Evolutionary conservation across 1,140 invertebrate species (phyloP), one percentile per base, ranked within the genome.

Genomic region (Drosophila busckii): DNA sequence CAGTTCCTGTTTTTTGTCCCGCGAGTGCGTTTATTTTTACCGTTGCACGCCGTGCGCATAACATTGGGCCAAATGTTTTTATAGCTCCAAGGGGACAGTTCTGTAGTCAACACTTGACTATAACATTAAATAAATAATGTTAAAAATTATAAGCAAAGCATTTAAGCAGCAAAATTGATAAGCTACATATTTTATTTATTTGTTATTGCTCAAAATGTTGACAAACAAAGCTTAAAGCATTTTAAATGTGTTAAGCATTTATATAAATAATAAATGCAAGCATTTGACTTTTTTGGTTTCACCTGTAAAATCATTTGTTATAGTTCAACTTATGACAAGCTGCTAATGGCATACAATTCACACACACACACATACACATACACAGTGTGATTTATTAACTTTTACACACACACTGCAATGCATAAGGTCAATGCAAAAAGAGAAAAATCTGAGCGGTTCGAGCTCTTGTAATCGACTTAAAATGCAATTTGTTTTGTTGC

Each of bases 401-500:
- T n/a, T n/a, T n/a, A 26, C 12, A 44, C 20, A 12, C 13, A 31
- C 15, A 6, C 25, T 29, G 12, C 25, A 17, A 25, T 52, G 26
- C 23, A 38, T 42, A 26, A 44, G 19, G 40, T 31, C 42, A 31
- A 31, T 42, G 34, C 20, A 32, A 19, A 50, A 35, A 16, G n/a
- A 17, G 20, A 19, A 20, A 6, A 19, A 44, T 37, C 31, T 31
- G 22, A 45, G 35, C 44, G 4, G 29, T 28, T n/a, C 26, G 19
- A 19, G n/a, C 42, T 38, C 46, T 50, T 56, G 75, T 80, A 80
- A 80, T 80, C 75, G 73, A 50, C 75, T 80, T 80, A 80, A 80
- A 80, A 82, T 75, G 75, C 69, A 80, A 80, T 80, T 80, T 82
- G 75, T 80, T 82, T 78, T 82, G 75, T 80, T 82, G 75, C 75